These are phyloP conservation scores for Xiphydria camelus DNA, from an alignment of 2,888 invertebrate genomes.

Conservation along the genomic window DNA sequence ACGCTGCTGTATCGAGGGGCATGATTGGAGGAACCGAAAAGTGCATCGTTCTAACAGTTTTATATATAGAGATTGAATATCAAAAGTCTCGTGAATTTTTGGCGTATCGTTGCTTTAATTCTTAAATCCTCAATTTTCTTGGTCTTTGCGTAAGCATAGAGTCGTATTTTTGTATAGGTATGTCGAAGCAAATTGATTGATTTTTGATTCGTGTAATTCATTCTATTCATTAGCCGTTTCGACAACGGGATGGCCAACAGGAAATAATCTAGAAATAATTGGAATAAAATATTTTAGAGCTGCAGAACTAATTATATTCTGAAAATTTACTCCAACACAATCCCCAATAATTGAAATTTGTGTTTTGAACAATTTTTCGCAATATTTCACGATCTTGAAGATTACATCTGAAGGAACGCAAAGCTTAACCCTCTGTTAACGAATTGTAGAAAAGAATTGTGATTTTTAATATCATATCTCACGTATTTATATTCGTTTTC, in stretches of 20 bases:
- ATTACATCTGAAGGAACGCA: slow-evolving; percentile 1
- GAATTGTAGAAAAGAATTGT: slow-evolving; percentile 5
- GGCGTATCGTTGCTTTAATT: too few relatives aligned
- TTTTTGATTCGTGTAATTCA: background rate
- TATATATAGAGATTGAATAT: too few relatives aligned
- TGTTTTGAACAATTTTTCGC: slow-evolving; percentile 4
- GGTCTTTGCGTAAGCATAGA: too few relatives aligned
- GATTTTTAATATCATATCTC: background rate
- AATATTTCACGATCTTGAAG: slow-evolving; percentile 2
- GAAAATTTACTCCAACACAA: too few relatives aligned
- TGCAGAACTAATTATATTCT: background rate
- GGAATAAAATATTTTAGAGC: slow-evolving; percentile 3
- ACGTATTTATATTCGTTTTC: background rate
- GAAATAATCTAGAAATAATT: slow-evolving; percentile 1
- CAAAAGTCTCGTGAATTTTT: too few relatives aligned
- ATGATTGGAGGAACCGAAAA: too few relatives aligned
- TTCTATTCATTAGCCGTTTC: background rate
- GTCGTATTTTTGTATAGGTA: too few relatives aligned
- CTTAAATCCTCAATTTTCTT: too few relatives aligned
- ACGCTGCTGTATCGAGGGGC: too few relatives aligned
- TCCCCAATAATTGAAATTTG: too few relatives aligned
- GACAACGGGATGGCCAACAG: background rate
- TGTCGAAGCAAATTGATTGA: too few relatives aligned
- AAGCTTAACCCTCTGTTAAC: slow-evolving; percentile 2
- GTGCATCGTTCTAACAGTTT: too few relatives aligned